A percentile compares a stretch with the other conserved stretches of the same genome.
phyloP scores from a whole-genome alignment of 2,888 invertebrate species.

The Anoplius nigerrimus region DNA sequence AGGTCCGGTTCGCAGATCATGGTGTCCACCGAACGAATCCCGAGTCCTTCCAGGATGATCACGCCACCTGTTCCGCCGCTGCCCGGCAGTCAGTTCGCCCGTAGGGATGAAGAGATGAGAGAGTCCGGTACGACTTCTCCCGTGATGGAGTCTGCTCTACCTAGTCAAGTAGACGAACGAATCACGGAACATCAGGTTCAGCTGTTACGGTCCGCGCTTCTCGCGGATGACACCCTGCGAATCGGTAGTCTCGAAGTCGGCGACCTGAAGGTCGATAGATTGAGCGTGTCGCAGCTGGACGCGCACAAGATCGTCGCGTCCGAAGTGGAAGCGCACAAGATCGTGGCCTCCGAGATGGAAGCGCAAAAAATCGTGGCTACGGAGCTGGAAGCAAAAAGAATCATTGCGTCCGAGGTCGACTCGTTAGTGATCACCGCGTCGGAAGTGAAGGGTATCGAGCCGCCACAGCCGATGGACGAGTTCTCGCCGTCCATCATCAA shows the following conservation, averaged over 20 bases:
- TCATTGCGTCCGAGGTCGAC: slow-evolving; percentile 88
- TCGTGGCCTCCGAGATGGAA: slow-evolving; percentile 82
- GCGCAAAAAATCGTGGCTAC: slow-evolving; percentile 81
- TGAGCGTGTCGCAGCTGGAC: slow-evolving; percentile 87
- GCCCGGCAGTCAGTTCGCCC: slow-evolving; percentile 41
- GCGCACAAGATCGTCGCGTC: slow-evolving; percentile 88
- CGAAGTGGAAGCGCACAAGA: slow-evolving; percentile 85
- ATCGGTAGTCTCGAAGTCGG: slow-evolving; percentile 83
- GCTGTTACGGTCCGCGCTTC: slow-evolving; percentile 52
- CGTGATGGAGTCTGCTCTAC: slow-evolving; percentile 27
- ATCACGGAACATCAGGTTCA: slow-evolving; percentile 7
- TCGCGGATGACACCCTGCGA: slow-evolving; percentile 69
- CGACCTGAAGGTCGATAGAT: slow-evolving; percentile 86
- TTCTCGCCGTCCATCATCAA: slow-evolving; percentile 62
- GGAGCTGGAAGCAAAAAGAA: slow-evolving; percentile 86
- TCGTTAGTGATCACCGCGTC: slow-evolving; percentile 80
- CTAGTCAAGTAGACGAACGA: slow-evolving; percentile 46
- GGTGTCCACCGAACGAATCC: slow-evolving; percentile 69
- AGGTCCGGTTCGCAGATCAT: slow-evolving; percentile 69
- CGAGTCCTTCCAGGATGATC: slow-evolving; percentile 55
- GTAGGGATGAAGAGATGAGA: neutral
- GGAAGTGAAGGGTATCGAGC: slow-evolving; percentile 9
- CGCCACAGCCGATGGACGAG: slow-evolving; percentile 7
- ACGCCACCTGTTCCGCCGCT: slow-evolving; percentile 63
- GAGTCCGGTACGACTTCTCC: neutral